Evolutionary conservation across 1,140 invertebrate species (phyloP).

Genomic region (Bombus cullumanus): DNA sequence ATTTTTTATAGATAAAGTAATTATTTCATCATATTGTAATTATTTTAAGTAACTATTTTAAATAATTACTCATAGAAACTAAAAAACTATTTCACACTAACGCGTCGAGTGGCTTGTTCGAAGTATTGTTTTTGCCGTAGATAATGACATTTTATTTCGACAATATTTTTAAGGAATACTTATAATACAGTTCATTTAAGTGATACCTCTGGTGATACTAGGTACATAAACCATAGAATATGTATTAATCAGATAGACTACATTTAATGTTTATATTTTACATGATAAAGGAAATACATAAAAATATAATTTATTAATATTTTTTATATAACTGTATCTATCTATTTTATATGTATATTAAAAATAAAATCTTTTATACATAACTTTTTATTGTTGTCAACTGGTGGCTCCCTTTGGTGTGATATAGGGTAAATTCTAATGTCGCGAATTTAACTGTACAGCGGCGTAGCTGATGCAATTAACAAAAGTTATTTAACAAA

Average conservation of each 20-base stretch:
- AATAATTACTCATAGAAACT: neutral
- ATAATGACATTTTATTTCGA: constrained; percentile 21
- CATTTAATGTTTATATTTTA: neutral
- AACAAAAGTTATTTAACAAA: no score
- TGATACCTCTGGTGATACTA: neutral
- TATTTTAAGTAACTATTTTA: neutral
- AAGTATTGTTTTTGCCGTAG: neutral
- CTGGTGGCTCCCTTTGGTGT: no score
- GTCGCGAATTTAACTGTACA: no score
- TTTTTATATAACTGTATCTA: no score
- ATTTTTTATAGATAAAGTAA: neutral
- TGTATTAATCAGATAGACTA: neutral
- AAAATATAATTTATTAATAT: no score
- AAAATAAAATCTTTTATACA: no score
- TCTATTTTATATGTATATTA: no score
- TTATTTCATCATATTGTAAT: no score
- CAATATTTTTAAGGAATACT: neutral
- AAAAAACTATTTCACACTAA: constrained; percentile 11
- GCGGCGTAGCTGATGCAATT: no score
- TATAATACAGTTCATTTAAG: neutral
- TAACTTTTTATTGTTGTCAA: no score
- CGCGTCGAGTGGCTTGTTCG: constrained; percentile 4
- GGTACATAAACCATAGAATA: neutral
- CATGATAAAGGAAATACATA: no score
- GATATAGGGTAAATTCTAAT: no score